Conservation (phyloP, 2,888 invertebrate genomes). For the Phyllotreta cruciferae region DNA sequence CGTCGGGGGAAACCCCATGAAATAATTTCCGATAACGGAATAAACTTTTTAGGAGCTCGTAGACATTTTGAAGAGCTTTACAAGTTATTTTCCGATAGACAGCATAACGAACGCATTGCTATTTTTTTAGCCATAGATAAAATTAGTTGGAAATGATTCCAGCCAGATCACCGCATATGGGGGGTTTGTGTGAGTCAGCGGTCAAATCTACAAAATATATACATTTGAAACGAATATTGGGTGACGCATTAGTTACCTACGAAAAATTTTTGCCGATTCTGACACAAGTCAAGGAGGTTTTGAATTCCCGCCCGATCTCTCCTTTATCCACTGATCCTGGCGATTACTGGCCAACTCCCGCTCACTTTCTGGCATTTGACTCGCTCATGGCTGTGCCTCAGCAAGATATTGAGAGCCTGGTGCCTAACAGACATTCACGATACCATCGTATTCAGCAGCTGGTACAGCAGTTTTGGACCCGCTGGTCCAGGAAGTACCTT, state of each 20-base stretch:
- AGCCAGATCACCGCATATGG: not conserved
- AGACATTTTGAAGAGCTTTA: constrained; percentile 16
- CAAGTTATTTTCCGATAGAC: constrained; percentile 9
- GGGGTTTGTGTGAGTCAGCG: no score
- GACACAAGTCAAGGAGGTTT: no score
- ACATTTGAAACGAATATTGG: constrained; percentile 42
- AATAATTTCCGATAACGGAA: constrained; percentile 15
- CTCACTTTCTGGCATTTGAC: no score
- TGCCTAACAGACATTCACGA: constrained; percentile 32
- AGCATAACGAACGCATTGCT: not conserved
- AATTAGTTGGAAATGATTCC: not conserved
- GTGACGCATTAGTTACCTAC: constrained; percentile 42
- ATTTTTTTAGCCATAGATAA: not conserved
- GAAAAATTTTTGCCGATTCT: constrained; percentile 50
- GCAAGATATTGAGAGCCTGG: constrained; percentile 33
- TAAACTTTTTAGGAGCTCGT: constrained; percentile 18
- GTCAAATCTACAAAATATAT: no score
- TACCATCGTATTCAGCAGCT: constrained; percentile 43
- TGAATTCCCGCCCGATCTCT: constrained; percentile 49
- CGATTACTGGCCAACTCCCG: constrained; percentile 44
- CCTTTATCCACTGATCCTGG: constrained; percentile 45
- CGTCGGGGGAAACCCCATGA: constrained; percentile 20
- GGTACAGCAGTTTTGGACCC: constrained; percentile 42
- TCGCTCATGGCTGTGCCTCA: constrained; percentile 38
- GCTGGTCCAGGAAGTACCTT: constrained; percentile 44